These are phyloP conservation scores for Scarus forsteni DNA, from an alignment of 2,797 vertebrate genomes.

Conservation along the genomic window DNA sequence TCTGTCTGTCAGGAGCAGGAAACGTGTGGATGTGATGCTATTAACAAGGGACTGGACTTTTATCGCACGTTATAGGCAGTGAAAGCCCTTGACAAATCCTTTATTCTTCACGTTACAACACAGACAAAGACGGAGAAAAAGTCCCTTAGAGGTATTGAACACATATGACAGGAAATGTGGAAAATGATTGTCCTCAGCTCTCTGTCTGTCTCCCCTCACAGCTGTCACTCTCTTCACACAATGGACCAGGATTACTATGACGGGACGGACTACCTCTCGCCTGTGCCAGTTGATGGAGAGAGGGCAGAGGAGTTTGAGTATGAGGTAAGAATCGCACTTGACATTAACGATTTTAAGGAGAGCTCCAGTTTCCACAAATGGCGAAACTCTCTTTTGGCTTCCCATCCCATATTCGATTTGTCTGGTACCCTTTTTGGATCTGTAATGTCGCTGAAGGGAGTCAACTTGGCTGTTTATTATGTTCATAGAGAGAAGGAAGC, in stretches of 20 bases:
- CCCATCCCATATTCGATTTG: too few species aligned
- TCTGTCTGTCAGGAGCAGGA: conserved; percentile 68
- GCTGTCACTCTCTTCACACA: conserved; percentile 96
- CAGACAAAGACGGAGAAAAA: conserved; percentile 68
- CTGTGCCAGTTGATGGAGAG: conserved; percentile 90
- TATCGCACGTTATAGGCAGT: conserved; percentile 60
- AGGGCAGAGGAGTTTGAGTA: conserved; percentile 96
- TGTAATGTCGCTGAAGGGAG: too few species aligned
- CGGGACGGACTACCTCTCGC: conserved; percentile 92
- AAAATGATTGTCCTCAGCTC: conserved; percentile 16
- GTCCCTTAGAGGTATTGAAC: conserved; percentile 63
- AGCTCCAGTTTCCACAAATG: too few species aligned
- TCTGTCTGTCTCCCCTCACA: conserved; percentile 67
- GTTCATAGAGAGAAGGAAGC: too few species aligned
- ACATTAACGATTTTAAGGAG: background rate
- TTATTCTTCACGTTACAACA: conserved; percentile 66
- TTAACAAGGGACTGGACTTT: conserved; percentile 74
- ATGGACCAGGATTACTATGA: conserved; percentile 95
- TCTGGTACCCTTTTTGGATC: too few species aligned
- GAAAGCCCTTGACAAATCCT: conserved; percentile 74
- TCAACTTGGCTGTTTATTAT: too few species aligned
- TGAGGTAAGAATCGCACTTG: conserved; percentile 88
- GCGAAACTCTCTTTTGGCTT: too few species aligned
- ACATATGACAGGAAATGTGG: conserved; percentile 35
- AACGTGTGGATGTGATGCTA: conserved; percentile 70